Evolutionary conservation across 1,140 invertebrate genomes (phyloP), one percentile per base, ranked within the genome.

Genomic region (Drosophila asahinai): DNA sequence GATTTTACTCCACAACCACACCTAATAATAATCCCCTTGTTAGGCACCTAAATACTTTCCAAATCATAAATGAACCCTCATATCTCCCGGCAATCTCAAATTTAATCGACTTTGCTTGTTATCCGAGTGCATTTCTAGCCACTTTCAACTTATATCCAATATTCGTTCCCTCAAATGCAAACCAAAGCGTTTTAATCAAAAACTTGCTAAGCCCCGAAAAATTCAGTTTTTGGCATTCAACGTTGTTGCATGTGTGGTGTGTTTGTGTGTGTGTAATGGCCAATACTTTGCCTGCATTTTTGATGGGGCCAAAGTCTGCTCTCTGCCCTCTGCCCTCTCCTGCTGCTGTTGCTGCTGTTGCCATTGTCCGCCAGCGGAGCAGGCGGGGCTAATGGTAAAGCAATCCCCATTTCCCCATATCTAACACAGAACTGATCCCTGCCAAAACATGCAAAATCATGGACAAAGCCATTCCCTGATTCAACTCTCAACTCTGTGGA

Each of bases 151-250:
- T 45, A 63, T 48, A 72, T 43, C 47, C 54, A 27, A 73, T 57
- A 9, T 14, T 22, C 43, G 25, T 49, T 51, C 27, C n/a, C 47
- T 40, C 70, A 52, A 51, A 73, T 54, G 51, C 71, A 60, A 42
- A 49, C 38, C 54, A 45, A 54, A 67, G 38, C 30, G 67, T 61
- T 83, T 83, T 83, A 83, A 83, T 83, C 80, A 74, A 79, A 83
- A 78, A 74, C 76, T 82, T 42, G 45, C 64, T 68, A 77, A 78
- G 74, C 74, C 51, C 45, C 57, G 40, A 63, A 68, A 78, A 77
- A 70, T 70, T 25, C 74, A 30, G 54, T 47, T 77, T 67, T 77
- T 68, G 62, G 43, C n/a, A 71, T 72, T 51, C 66, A 49, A 71
- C 25, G 45, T 48, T 60, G 11, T 12, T 61, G 43, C n/a, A 12